phyloP scores from a whole-genome alignment of 2,113 vertebrate species.

The Urocolius indicus region DNA sequence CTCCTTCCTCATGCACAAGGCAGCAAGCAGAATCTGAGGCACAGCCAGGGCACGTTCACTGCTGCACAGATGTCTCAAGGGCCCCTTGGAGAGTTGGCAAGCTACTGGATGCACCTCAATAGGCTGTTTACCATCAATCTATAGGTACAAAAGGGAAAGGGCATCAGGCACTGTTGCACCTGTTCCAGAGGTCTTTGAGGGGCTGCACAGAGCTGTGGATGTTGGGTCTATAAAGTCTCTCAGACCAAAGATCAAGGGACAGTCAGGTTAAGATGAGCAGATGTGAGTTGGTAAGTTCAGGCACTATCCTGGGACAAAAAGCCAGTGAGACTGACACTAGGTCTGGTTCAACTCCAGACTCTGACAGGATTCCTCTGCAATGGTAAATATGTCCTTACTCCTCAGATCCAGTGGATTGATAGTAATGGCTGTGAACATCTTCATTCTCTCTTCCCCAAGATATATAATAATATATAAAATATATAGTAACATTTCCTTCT shows the following conservation, averaged over 20 bases:
- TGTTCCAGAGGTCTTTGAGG: not conserved
- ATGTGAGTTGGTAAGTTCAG: not conserved
- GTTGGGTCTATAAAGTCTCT: not conserved
- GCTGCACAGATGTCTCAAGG: not conserved
- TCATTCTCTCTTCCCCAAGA: not conserved
- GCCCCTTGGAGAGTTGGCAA: not conserved
- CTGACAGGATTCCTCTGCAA: not conserved
- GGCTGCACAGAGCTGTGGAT: not conserved
- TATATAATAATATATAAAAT: slow-evolving; percentile 9
- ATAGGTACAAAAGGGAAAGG: not conserved
- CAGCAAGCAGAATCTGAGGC: not conserved
- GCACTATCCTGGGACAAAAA: not conserved
- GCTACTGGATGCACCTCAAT: not conserved
- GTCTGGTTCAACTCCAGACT: not conserved
- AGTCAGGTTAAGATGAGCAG: not conserved
- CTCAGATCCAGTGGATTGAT: not conserved
- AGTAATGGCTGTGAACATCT: not conserved
- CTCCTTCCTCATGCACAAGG: not conserved
- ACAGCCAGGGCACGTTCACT: not conserved
- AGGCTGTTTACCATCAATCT: not conserved
- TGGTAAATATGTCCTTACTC: not conserved
- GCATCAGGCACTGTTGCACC: not conserved
- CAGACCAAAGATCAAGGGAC: not conserved
- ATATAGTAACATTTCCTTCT: slow-evolving; percentile 10
- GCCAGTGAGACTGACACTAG: not conserved